Conservation (phyloP, 1,140 invertebrate genomes). For the Trissolcus basalis region DNA sequence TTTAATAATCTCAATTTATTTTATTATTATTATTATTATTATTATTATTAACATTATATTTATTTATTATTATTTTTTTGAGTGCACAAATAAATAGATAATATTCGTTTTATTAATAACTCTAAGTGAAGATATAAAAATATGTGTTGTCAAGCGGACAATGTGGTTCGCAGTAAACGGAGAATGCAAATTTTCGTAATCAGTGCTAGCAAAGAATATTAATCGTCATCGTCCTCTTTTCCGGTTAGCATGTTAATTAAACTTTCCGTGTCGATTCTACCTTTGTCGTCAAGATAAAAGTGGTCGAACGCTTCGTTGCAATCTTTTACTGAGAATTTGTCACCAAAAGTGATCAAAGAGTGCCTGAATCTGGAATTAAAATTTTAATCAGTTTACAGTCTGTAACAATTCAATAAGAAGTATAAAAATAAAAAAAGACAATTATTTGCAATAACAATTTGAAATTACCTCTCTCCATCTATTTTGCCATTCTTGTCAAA, state of each 20-base stretch:
- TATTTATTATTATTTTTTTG: too few species aligned
- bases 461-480: conserved; percentile 84
- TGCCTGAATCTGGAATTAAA: conserved; percentile 86
- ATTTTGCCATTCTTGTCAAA: conserved; percentile 94
- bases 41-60: too few species aligned
- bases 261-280: conserved; percentile 92
- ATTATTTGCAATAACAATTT: conserved; percentile 8
- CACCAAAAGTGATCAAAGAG: conserved; percentile 95
- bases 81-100: too few species aligned
- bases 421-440: conserved; percentile 1
- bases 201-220: neutral
- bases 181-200: conserved; percentile 6
- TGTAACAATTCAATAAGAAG: conserved; percentile 55
- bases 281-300: conserved; percentile 94
- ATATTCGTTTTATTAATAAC: neutral
- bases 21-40: too few species aligned
- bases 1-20: too few species aligned
- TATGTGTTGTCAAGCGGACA: neutral
- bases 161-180: conserved; percentile 6
- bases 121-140: neutral
- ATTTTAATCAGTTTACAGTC: too few species aligned
- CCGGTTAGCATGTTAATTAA: conserved; percentile 92
- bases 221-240: conserved; percentile 84
- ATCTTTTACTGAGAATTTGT: conserved; percentile 95
- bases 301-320: conserved; percentile 96